phyloP scores from a whole-genome alignment of 2,888 invertebrate genomes.

The Parnassius smintheus region DNA sequence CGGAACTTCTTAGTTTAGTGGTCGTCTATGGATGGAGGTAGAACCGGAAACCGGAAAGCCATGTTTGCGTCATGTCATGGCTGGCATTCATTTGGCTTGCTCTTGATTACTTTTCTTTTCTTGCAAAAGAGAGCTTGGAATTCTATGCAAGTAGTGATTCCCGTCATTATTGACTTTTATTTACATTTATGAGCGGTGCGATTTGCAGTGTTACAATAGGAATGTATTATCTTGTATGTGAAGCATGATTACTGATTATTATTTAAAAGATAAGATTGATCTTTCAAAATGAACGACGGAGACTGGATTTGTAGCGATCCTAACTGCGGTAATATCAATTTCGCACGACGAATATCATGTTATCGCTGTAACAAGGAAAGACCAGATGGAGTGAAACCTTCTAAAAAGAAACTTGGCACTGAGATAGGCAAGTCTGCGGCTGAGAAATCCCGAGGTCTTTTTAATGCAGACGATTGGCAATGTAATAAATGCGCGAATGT shows the following conservation, averaged over 20 bases:
- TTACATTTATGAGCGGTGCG: conserved; percentile 48
- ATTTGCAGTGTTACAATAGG: conserved; percentile 35
- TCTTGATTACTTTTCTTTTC: conserved; percentile 68
- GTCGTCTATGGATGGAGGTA: conserved; percentile 6
- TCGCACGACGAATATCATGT: conserved; percentile 93
- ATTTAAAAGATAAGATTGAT: conserved; percentile 10
- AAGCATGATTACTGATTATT: conserved; percentile 25
- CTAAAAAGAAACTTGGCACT: conserved; percentile 92
- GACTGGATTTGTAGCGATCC: conserved; percentile 85
- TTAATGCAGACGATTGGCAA: conserved; percentile 99
- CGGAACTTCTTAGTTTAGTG: background rate
- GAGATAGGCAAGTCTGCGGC: conserved; percentile 99
- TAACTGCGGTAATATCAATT: conserved; percentile 96
- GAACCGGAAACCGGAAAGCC: conserved; percentile 20
- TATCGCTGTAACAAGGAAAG: conserved; percentile 93
- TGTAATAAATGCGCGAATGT: conserved; percentile 99
- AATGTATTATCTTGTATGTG: conserved; percentile 32
- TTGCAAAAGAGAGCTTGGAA: conserved; percentile 73
- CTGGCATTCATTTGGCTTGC: conserved; percentile 66
- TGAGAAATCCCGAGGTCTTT: conserved; percentile 97
- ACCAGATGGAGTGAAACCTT: conserved; percentile 58
- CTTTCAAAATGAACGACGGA: conserved; percentile 77
- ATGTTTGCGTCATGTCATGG: conserved; percentile 53
- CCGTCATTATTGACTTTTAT: conserved; percentile 63
- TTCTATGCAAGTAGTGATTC: conserved; percentile 64